phyloP scores from a whole-genome alignment of 2,888 invertebrate species.

The Napeogenes sylphis region DNA sequence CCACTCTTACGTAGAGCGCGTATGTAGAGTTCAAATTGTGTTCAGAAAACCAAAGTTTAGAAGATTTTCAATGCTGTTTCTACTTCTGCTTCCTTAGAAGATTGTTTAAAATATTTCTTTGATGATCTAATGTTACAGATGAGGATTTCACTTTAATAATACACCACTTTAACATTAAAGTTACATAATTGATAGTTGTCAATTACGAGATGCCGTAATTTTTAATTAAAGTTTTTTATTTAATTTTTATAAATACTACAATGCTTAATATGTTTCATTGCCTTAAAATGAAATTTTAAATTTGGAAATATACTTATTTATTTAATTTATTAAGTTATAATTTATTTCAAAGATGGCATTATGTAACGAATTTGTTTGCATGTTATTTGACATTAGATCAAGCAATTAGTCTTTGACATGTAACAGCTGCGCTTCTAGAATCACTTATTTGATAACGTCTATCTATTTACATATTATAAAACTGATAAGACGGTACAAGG shows the following conservation, averaged over 20 bases:
- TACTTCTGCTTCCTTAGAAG: too few species aligned
- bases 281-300: too few species aligned
- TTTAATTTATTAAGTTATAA: background rate
- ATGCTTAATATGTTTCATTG: too few species aligned
- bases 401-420: conserved; percentile 3
- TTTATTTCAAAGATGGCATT: background rate
- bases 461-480: conserved; percentile 3
- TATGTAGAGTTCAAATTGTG: conserved; percentile 5
- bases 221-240: too few species aligned
- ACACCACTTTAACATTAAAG: too few species aligned
- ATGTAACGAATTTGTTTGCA: background rate
- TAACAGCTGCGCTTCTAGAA: background rate
- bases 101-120: too few species aligned
- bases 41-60: background rate
- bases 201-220: too few species aligned
- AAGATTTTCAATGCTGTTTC: background rate
- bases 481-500: background rate
- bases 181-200: too few species aligned
- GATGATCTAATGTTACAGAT: too few species aligned
- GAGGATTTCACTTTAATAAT: too few species aligned
- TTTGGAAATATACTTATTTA: too few species aligned
- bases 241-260: too few species aligned
- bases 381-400: background rate
- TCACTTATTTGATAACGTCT: background rate
- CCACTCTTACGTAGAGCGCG: conserved; percentile 45